phyloP scores from a whole-genome alignment of 1,140 invertebrate genomes.

The Camponotus pennsylvanicus region DNA sequence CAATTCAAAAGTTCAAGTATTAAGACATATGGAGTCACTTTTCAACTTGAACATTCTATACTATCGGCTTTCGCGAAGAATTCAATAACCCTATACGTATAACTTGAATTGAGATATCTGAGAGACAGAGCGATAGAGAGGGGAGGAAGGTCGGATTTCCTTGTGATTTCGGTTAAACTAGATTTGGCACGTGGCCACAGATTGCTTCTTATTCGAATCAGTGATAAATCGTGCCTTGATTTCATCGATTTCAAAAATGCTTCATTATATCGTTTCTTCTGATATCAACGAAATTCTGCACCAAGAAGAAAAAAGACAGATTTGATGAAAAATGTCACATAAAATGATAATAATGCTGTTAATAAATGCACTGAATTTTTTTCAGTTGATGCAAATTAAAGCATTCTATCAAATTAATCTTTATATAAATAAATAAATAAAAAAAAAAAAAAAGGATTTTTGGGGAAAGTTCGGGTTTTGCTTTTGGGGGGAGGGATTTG shows the following conservation, averaged over 20 bases:
- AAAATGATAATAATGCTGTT: neutral
- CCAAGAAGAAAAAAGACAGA: neutral
- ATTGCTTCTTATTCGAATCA: conserved; percentile 6
- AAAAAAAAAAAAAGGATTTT: too few species aligned
- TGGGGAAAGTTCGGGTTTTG: too few species aligned
- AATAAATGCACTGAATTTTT: neutral
- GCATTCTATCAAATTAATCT: neutral
- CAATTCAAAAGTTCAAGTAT: neutral
- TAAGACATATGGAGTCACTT: conserved; percentile 19
- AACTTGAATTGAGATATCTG: conserved; percentile 31
- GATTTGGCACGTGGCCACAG: conserved; percentile 22
- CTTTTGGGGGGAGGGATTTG: too few species aligned
- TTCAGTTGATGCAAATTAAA: neutral
- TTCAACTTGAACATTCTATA: conserved; percentile 11
- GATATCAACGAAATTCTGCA: neutral
- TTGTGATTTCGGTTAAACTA: conserved; percentile 16
- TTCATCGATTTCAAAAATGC: neutral
- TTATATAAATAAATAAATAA: neutral
- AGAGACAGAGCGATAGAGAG: neutral
- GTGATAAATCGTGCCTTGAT: neutral
- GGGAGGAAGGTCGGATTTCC: neutral
- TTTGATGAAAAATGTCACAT: neutral
- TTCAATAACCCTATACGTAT: conserved; percentile 11
- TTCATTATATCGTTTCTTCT: neutral
- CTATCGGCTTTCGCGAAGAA: conserved; percentile 28